Evolutionary conservation across 2,888 invertebrate species (phyloP), one percentile per base, ranked within the genome.

Genomic region (Crocallis elinguaria): DNA sequence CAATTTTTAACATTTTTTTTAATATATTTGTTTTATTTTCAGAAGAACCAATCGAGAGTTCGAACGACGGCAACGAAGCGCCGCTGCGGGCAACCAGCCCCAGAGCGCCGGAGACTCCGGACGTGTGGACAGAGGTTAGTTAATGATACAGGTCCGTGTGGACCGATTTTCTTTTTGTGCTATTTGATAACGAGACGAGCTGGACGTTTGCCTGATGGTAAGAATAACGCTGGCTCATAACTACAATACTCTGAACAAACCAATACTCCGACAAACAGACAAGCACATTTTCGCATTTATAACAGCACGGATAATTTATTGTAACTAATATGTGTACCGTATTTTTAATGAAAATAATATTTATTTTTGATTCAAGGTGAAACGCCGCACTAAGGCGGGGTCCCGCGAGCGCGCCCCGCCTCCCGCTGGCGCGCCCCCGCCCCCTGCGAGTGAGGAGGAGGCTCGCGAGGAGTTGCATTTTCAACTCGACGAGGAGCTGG

Each of bases 401-500:
- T 92, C 92, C 67, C 86, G 92, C 64, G 92, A 92, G 69, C 78
- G 86, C 35, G 73, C 55, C 13, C 62, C 43, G 3, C 45, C 56
- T 5, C 63, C 67, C 5, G 66, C 63, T 0, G 67, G 66, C 0
- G 70, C 66, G 0, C 77, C 36, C 2, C 60, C 61, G 9, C 62
- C 67, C n/a, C 66, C 62, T 0, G 66, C 67, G n/a, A n/a, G n/a
- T 0, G 69, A 64, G 0, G 79, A 79, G 29, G 86, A 84, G 48
- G 68, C 75, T 0, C 82, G 89, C 36, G 98, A 98, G 86, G 98
- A 98, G 81, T 89, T 98, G 63, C 98, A 98, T 84, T 99, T 99
- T 90, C 97, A 98, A 89, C 97, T 99, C 79, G 99, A 99, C 79
- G 99, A 99, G 90, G 99, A 99, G 84, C 89, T 98, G 60, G 97